Base-by-base conservation (phyloP, 2,888 invertebrate genomes). In the Acrobasis repandana region DNA sequence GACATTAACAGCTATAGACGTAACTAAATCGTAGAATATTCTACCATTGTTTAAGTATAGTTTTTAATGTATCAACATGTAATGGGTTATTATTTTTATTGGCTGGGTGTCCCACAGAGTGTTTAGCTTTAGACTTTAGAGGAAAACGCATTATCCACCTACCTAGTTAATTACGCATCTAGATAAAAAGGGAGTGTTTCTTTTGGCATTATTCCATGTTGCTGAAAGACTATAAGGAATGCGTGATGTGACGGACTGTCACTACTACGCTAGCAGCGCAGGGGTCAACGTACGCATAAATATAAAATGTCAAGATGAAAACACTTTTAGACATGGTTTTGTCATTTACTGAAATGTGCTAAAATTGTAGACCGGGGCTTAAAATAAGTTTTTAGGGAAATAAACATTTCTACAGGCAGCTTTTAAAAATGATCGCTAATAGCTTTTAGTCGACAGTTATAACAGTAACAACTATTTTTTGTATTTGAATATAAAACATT, bases 181-280 rank as follows among this genome's bases (percentile, higher is more conserved):
- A 28, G 43, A 46, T 18, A 56, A 16, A 52, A 33, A 9, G 49
- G 33, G 9, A 18, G 43, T 43, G 43, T 38, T 28, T 33, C 33
- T 34, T 28, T 59, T 59, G 51, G 50, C 59, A 28, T 51, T 10
- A 20, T 16, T 43, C 43, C 33, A 59, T 34, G 38, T 18, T 9
- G 58, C 50, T 59, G 59, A 59, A n/a, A 43, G 59, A 59, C 50
- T 11, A 18, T 20, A 14, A 47, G 47, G 11, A n/a, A 58, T 38
- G 59, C 43, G 59, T 33, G 20, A 50, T 15, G 46, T 60, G 60
- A 60, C 43, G 34, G 33, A 60, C 60, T 52, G 60, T 60, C 60
- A 60, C 51, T n/a, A 52, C 33, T 60, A 52, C 48, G 47, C 33
- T 49, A 57, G 18, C 56, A 4, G 28, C 38, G 28, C 9, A 14